Conservation (phyloP, 2,888 invertebrate species). For the Ormyrus thymus region DNA sequence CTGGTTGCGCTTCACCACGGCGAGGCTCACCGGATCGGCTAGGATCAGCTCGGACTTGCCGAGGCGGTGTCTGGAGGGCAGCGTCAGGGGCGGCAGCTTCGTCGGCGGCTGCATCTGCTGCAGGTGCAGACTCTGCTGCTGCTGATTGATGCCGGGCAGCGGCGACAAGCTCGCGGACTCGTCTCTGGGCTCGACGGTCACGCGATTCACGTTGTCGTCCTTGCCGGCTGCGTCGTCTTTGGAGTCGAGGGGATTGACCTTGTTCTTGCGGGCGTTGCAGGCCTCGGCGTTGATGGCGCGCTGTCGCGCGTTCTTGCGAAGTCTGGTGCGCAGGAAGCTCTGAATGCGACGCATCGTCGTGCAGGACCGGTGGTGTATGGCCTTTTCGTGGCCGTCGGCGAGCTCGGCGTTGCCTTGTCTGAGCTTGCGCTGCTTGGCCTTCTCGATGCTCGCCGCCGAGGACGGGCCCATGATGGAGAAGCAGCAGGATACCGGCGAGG, state of each 20-base stretch:
- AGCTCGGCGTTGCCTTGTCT: conserved; percentile 32
- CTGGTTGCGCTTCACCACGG: conserved; percentile 55
- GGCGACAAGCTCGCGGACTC: background rate
- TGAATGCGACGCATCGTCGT: conserved; percentile 68
- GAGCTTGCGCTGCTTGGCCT: conserved; percentile 44
- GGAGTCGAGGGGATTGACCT: conserved; percentile 60
- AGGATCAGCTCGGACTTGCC: conserved; percentile 35
- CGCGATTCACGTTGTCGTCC: conserved; percentile 43
- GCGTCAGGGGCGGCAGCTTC: conserved; percentile 34
- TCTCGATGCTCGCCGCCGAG: conserved; percentile 53
- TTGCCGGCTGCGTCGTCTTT: conserved; percentile 42
- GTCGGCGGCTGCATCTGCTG: conserved; percentile 29
- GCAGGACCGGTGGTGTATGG: conserved; percentile 55
- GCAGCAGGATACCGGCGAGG: conserved; percentile 72
- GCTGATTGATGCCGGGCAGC: background rate
- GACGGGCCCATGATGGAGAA: conserved; percentile 67
- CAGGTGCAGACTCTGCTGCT: conserved; percentile 6
- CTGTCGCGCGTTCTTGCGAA: conserved; percentile 65
- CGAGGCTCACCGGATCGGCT: conserved; percentile 22
- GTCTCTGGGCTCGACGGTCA: conserved; percentile 46
- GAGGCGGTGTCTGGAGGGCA: conserved; percentile 31
- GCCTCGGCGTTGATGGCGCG: conserved; percentile 61
- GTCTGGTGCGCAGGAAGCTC: conserved; percentile 66
- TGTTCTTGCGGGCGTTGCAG: conserved; percentile 61
- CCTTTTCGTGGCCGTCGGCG: conserved; percentile 36